A percentile compares a stretch with the other conserved stretches of the same genome.
Conservation (phyloP, 2,113 vertebrate species). For the Elgaria multicarinata region DNA sequence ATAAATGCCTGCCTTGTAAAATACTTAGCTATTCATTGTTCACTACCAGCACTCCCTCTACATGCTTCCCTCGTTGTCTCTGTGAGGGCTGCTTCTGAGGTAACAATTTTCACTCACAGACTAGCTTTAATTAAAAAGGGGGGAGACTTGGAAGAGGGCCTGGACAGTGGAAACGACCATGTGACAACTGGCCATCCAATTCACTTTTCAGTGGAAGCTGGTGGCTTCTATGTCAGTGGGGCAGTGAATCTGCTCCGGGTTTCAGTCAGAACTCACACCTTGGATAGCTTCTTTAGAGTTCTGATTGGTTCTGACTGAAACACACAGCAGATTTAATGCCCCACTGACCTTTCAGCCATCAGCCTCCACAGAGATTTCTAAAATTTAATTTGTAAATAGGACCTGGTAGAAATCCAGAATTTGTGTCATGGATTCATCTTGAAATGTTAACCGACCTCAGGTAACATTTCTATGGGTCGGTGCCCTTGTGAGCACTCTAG, state of each 20-base stretch:
- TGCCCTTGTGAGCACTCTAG: not conserved
- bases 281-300: too few species aligned
- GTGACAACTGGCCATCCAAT: not conserved
- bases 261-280: too few species aligned
- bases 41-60: not conserved
- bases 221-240: too few species aligned
- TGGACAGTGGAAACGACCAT: not conserved
- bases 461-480: not conserved
- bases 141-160: not conserved
- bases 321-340: too few species aligned
- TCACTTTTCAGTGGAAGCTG: not conserved
- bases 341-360: too few species aligned
- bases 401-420: not conserved
- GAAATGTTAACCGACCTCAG: not conserved
- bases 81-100: not conserved
- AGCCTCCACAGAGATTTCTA: too few species aligned
- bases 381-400: not conserved
- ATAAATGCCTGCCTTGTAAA: slow-evolving; percentile 36
- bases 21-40: slow-evolving; percentile 32
- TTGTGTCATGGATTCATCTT: not conserved
- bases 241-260: too few species aligned
- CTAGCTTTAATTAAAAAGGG: not conserved
- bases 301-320: too few species aligned
- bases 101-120: not conserved
- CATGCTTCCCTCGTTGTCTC: not conserved